phyloP scores from a whole-genome alignment of 2,113 vertebrate genomes.

The Ceyx cyanopectus region DNA sequence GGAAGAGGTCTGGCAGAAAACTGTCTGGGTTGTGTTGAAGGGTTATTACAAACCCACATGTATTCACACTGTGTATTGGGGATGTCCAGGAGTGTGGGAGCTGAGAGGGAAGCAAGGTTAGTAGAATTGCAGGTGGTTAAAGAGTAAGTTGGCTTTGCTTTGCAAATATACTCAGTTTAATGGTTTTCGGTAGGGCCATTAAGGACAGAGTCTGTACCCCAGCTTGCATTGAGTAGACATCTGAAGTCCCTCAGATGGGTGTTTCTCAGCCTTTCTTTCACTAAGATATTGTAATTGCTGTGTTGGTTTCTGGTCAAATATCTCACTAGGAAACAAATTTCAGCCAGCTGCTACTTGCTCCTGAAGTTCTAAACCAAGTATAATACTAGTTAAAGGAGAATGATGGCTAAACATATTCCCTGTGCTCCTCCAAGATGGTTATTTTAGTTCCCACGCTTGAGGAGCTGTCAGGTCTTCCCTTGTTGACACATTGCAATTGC shows the following conservation, averaged over 20 bases:
- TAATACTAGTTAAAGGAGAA: background rate
- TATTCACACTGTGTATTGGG: background rate
- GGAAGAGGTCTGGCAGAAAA: background rate
- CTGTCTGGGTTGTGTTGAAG: background rate
- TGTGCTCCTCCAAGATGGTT: background rate
- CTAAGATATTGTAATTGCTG: background rate
- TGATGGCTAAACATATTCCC: background rate
- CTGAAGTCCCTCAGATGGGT: background rate
- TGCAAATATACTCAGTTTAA: background rate
- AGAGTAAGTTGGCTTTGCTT: background rate
- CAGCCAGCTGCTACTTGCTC: background rate
- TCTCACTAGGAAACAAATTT: background rate
- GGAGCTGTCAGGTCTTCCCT: background rate
- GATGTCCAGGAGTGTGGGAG: background rate
- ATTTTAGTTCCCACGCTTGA: background rate
- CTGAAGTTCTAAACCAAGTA: background rate
- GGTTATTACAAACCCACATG: background rate
- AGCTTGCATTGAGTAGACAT: too few species aligned
- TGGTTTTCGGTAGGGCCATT: background rate
- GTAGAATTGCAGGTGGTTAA: background rate
- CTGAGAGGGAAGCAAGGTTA: background rate
- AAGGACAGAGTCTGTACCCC: background rate
- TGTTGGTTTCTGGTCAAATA: background rate
- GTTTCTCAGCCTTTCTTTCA: background rate
- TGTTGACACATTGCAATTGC: background rate